A percentile compares a stretch with the other conserved stretches of the same genome.
phyloP scores from a whole-genome alignment of 2,113 vertebrate genomes.

The Melanerpes formicivorus region DNA sequence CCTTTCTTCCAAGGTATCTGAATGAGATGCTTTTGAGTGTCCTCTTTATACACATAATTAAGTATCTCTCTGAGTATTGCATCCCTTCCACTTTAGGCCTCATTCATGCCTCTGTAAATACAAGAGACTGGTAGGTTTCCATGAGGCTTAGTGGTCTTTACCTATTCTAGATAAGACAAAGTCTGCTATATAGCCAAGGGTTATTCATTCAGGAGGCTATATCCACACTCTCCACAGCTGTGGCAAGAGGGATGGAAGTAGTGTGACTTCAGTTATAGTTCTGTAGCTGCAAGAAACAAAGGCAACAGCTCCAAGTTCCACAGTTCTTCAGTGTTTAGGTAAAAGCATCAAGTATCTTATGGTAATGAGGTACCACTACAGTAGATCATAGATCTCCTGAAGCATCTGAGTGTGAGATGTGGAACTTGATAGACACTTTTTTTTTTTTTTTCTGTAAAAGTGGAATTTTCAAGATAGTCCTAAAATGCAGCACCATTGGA shows the following conservation, averaged over 20 bases:
- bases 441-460: background rate
- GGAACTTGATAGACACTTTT: background rate
- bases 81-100: background rate
- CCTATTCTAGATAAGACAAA: background rate
- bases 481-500: background rate
- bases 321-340: background rate
- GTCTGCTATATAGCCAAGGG: background rate
- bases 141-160: background rate
- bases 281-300: background rate
- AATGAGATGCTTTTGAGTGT: background rate
- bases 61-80: background rate
- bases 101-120: background rate
- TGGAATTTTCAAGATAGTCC: background rate
- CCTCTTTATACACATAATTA: background rate
- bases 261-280: background rate
- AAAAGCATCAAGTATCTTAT: background rate
- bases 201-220: background rate
- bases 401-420: background rate
- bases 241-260: background rate
- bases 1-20: background rate
- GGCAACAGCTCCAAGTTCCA: background rate
- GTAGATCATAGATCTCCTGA: background rate
- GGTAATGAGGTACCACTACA: background rate
- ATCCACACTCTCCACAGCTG: fast-evolving
- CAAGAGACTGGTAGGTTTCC: background rate